A percentile compares a stretch with the other conserved stretches of the same genome.
Conservation (phyloP, 2,797 vertebrate genomes). For the Chromobotia macracanthus region DNA sequence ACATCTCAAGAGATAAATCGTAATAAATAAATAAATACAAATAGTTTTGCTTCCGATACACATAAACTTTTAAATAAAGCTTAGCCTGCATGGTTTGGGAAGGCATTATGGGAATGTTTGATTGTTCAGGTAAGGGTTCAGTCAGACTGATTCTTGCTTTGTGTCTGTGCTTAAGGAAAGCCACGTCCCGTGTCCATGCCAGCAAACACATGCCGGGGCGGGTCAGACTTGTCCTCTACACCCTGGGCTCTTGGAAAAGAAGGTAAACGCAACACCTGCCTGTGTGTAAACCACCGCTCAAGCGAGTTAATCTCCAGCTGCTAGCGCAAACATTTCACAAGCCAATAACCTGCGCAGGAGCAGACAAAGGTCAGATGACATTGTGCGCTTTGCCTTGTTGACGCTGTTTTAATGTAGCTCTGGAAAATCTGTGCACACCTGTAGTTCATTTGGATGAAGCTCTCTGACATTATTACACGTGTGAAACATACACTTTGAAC, state of each 20-base stretch:
- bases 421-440: background rate
- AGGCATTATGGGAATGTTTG: constrained; percentile 8
- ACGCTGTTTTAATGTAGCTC: constrained; percentile 16
- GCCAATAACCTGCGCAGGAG: constrained; percentile 1
- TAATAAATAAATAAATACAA: too few relatives aligned
- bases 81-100: background rate
- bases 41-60: background rate
- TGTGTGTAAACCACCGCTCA: constrained; percentile 21
- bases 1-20: too few relatives aligned
- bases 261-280: constrained; percentile 72
- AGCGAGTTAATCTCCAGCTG: constrained; percentile 37
- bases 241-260: constrained; percentile 80
- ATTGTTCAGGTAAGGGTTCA: constrained; percentile 7
- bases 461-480: background rate
- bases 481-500: background rate
- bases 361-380: constrained; percentile 24
- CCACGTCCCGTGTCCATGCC: constrained; percentile 95
- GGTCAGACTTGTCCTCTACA: constrained; percentile 78
- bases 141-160: constrained; percentile 32
- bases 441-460: background rate
- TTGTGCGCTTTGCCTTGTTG: constrained; percentile 24
- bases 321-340: constrained; percentile 35
- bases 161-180: constrained; percentile 77
- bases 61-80: background rate
- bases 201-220: constrained; percentile 82